Percentiles rank a stretch among this genome's conserved stretches.
Evolutionary conservation across 1,140 invertebrate genomes (phyloP).

Genomic region (Camponotus pennsylvanicus): DNA sequence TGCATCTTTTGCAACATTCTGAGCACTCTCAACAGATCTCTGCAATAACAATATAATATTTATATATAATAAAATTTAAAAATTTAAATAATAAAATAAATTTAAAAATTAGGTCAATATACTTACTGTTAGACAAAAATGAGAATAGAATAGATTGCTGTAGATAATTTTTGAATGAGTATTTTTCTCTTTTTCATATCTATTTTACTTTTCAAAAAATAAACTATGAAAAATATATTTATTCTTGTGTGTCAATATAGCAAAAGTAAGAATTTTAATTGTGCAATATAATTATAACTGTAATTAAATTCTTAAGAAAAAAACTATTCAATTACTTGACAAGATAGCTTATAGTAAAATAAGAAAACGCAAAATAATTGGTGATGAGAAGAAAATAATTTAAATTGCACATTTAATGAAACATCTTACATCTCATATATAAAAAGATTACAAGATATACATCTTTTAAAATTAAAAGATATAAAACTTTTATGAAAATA

Average conservation of each 20-base stretch:
- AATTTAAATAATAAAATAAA: neutral
- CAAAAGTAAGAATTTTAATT: neutral
- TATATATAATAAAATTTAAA: neutral
- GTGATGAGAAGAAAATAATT: constrained; percentile 1
- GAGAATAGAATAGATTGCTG: neutral
- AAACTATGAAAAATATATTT: neutral
- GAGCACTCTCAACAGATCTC: neutral
- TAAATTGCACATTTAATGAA: constrained; percentile 51
- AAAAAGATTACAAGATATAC: neutral
- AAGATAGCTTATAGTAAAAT: neutral
- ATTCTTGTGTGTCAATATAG: neutral
- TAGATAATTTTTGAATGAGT: no score
- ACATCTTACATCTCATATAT: constrained; percentile 1
- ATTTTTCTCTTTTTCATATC: neutral
- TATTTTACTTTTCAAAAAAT: neutral
- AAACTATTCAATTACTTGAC: neutral
- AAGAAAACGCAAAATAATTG: neutral
- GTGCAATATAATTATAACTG: neutral
- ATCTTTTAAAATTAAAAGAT: neutral
- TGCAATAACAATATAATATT: constrained; percentile 15
- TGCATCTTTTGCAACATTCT: neutral
- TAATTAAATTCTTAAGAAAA: neutral
- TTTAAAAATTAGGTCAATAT: neutral
- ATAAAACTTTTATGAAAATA: constrained; percentile 12
- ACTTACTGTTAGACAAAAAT: constrained; percentile 19